Evolutionary conservation across 2,888 invertebrate genomes (phyloP).

Genomic region (Napeogenes inachia): DNA sequence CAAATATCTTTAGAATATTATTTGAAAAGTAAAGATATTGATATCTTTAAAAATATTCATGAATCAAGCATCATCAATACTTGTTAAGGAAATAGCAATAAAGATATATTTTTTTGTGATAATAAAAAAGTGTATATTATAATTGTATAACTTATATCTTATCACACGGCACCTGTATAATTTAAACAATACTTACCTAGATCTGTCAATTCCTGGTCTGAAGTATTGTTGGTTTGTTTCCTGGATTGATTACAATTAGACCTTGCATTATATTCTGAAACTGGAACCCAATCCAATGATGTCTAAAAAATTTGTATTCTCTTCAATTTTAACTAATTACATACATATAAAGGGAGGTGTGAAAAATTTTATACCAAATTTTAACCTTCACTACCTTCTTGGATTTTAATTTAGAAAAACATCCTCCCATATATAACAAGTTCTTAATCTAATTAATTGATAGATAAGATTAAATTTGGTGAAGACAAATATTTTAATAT

Average conservation of each 20-base stretch:
- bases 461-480: conserved; percentile 11
- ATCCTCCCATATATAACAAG: conserved; percentile 64
- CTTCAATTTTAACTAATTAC: conserved; percentile 21
- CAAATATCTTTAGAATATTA: too few species aligned
- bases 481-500: conserved; percentile 30
- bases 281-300: conserved; percentile 74
- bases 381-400: conserved; percentile 53
- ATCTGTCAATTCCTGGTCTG: conserved; percentile 70
- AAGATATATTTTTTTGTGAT: too few species aligned
- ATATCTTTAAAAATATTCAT: conserved; percentile 1
- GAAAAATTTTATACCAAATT: not conserved
- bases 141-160: too few species aligned
- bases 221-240: conserved; percentile 68
- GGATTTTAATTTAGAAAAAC: conserved; percentile 67
- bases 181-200: conserved; percentile 53
- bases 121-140: too few species aligned
- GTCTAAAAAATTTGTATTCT: conserved; percentile 55
- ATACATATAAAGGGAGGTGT: conserved; percentile 5
- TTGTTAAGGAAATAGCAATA: not conserved
- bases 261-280: conserved; percentile 71
- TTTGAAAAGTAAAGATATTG: too few species aligned
- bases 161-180: not conserved
- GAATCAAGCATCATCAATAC: not conserved
- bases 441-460: conserved; percentile 21
- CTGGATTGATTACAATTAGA: conserved; percentile 69